Evolutionary conservation across 2,888 invertebrate species (phyloP).

Genomic region (Mesorhabditis sp.): DNA sequence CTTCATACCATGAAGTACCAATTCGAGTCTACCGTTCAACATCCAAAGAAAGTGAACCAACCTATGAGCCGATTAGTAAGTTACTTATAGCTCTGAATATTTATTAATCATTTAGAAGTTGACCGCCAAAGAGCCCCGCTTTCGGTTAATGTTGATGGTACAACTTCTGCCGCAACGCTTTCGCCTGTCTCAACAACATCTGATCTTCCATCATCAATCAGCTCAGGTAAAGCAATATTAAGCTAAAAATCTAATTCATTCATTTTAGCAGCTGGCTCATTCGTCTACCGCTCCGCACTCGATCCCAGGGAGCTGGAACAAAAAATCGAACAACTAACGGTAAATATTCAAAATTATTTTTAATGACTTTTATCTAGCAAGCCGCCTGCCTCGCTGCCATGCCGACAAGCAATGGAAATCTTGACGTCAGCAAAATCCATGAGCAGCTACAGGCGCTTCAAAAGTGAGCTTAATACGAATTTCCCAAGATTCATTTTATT

Average conservation of each 20-base stretch:
- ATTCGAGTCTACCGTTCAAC: constrained; percentile 2
- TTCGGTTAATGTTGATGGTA: background rate
- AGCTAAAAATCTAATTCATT: background rate
- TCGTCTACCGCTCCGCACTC: constrained; percentile 2
- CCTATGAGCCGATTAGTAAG: background rate
- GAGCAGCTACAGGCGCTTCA: background rate
- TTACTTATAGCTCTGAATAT: background rate
- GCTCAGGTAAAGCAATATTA: background rate
- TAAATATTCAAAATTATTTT: background rate
- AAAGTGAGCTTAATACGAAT: background rate
- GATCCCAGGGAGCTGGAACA: background rate
- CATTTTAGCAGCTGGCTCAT: background rate
- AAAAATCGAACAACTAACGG: background rate
- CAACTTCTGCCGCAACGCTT: background rate
- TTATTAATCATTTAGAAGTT: no score
- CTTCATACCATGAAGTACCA: background rate
- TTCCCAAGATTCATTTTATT: no score
- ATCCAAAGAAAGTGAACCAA: background rate
- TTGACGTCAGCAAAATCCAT: background rate
- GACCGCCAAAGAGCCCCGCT: background rate
- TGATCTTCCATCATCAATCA: constrained; percentile 2
- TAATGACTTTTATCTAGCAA: background rate
- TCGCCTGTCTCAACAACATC: background rate
- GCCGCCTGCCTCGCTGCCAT: constrained; percentile 1
- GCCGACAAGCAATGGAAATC: constrained; percentile 2